phyloP scores from a whole-genome alignment of 2,888 invertebrate species.

The Hololepta plana region DNA sequence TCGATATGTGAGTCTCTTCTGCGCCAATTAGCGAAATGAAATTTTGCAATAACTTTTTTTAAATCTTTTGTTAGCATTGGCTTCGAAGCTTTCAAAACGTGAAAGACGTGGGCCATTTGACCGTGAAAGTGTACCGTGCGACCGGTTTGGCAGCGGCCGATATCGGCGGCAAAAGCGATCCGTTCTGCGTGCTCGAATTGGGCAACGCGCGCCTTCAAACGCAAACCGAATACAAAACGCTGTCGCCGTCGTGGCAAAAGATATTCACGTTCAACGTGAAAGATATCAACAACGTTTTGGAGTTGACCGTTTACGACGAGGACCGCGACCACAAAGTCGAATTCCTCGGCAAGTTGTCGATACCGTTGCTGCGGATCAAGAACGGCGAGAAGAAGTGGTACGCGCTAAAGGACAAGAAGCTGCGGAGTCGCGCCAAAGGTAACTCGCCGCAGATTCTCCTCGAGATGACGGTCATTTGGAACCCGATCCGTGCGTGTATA shows the following conservation, averaged over 20 bases:
- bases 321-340: slow-evolving; percentile 97
- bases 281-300: slow-evolving; percentile 87
- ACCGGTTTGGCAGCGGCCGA: slow-evolving; percentile 88
- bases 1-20: slow-evolving; percentile 44
- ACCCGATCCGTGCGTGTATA: slow-evolving; percentile 80
- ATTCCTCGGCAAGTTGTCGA: slow-evolving; percentile 71
- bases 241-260: slow-evolving; percentile 95
- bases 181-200: slow-evolving; percentile 92
- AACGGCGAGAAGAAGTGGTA: slow-evolving; percentile 93
- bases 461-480: slow-evolving; percentile 86
- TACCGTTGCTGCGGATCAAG: slow-evolving; percentile 70
- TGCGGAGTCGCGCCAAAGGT: slow-evolving; percentile 80
- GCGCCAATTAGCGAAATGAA: neutral
- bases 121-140: slow-evolving; percentile 78
- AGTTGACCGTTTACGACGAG: slow-evolving; percentile 93
- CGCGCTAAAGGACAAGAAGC: slow-evolving; percentile 87
- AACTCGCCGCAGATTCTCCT: slow-evolving; percentile 75
- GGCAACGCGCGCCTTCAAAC: slow-evolving; percentile 91
- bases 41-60: neutral
- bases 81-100: slow-evolving; percentile 50
- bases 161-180: slow-evolving; percentile 94
- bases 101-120: slow-evolving; percentile 83
- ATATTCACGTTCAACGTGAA: slow-evolving; percentile 95
- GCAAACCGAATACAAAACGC: slow-evolving; percentile 95
- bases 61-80: slow-evolving; percentile 35